Evolutionary conservation across 2,888 invertebrate genomes (phyloP).

Genomic region (Alcis repandata): DNA sequence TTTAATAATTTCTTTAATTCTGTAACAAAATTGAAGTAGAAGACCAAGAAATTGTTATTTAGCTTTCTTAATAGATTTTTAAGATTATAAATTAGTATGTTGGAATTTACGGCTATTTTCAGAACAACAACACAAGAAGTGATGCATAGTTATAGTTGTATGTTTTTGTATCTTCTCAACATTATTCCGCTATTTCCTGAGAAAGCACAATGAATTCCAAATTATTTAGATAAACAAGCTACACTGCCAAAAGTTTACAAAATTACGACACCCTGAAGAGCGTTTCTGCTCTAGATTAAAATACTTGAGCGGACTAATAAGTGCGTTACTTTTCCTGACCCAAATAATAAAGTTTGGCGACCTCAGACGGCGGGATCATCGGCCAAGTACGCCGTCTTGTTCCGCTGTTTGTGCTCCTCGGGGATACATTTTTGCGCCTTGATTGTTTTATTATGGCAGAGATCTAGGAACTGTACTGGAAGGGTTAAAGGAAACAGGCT

Average conservation of each 20-base stretch:
- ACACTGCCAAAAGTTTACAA: conserved; percentile 23
- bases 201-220: conserved; percentile 12
- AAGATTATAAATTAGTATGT: too few species aligned
- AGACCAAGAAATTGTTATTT: too few species aligned
- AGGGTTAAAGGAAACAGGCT: neutral
- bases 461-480: conserved; percentile 8
- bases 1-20: too few species aligned
- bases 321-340: conserved; percentile 38
- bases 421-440: conserved; percentile 33
- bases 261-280: conserved; percentile 27
- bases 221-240: conserved; percentile 26
- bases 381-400: conserved; percentile 18
- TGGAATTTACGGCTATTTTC: too few species aligned
- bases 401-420: conserved; percentile 20
- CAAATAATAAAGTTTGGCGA: conserved; percentile 39
- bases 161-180: neutral
- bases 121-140: too few species aligned
- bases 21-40: too few species aligned
- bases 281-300: conserved; percentile 33
- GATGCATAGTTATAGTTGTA: too few species aligned
- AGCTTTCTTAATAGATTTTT: too few species aligned
- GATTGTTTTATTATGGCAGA: conserved; percentile 28
- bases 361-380: conserved; percentile 32
- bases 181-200: neutral
- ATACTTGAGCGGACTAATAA: conserved; percentile 34